Base-by-base conservation (phyloP, 2,888 invertebrate genomes). In the Philhelius pedissequus region DNA sequence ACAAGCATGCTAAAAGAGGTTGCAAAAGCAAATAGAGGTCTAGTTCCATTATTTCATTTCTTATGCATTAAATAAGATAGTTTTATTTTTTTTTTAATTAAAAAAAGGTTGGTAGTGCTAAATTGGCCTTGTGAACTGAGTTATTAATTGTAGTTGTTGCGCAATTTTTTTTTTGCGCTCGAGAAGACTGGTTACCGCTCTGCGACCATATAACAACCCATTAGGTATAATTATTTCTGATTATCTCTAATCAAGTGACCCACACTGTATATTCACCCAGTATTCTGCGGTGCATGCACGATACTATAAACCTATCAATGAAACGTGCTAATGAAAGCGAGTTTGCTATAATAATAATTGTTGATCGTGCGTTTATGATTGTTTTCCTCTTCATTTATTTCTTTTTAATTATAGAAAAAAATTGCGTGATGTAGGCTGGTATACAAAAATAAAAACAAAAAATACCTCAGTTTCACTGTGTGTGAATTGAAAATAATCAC, bases 271-370 rank as follows among this genome's bases (percentile, higher is more conserved):
- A 35, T 13, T 35, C 13, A 27, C 25, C 25, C 27, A 43, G 18
- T 20, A 27, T 7, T n/a, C n/a, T 45, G 11, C 62, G 18, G 60
- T 40, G 40, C 25, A 58, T 25, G 22, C 25, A 3, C 18, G 15
- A 13, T 38, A 45, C 13, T 35, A 22, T 25, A 60, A 70, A 62
- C 60, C 32, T 60, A 50, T 43, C 5, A 60, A 30, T 77, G 62
- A 71, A 71, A 70, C n/a, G 50, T 74, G 78, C 64, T 74, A 74
- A 73, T 58, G 66, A 73, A 73, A 66, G 73, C 48, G 30, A 73
- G 54, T 71, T 48, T 35, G 45, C 25, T 32, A 35, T 35, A 20
- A 13, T 35, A 20, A 13, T 20, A 35, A 35, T 22, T 30, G 18
- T 38, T 32, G 35, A 35, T 73, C 73, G 38, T 73, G 73, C 40